Evolutionary conservation across 2,888 invertebrate species (phyloP), one percentile per base, ranked within the genome.

Genomic region (Antheraea yamamai): DNA sequence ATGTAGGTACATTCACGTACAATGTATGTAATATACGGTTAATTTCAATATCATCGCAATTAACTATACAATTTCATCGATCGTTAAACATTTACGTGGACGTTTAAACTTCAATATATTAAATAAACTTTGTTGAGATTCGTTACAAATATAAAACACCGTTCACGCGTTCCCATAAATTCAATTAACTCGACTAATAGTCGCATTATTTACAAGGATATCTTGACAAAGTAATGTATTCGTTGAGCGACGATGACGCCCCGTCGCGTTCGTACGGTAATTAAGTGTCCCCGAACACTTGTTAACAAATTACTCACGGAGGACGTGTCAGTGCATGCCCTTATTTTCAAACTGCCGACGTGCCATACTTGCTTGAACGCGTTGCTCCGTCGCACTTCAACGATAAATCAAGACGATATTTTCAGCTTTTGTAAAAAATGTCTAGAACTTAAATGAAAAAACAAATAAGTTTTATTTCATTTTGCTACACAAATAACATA

Each of bases 241-340:
- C 85, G 88, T 84, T 85, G 85, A 88, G 84, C 84, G 84, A 88
- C 85, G 87, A 87, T 89, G 93, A 91, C 92, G 87, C 91, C 93
- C 91, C 91, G 89, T 85, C 87, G 92, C 88, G 61, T 61, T 91
- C 85, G 82, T 84, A 80, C 76, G 74, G 88, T 91, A 92, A 93
- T 92, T 91, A 92, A 90, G 87, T 89, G 88, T 89, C 89, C 87
- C 88, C 78, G 86, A 89, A 91, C 92, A 91, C 91, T 93, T 92
- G 93, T 92, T 92, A 92, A 92, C 92, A 87, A 92, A 95, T 94
- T 92, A 92, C 88, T 91, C 91, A 90, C 87, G 80, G 80, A 86
- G 88, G 87, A 91, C 85, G 87, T 91, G 90, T 90, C 86, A 80
- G 81, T 82, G 84, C 83, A 66, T 26, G 82, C 86, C 89, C 87